Percentiles rank a stretch among this genome's conserved stretches.
These are phyloP conservation scores for Pyxicephalus adspersus DNA, from an alignment of 2,113 vertebrate genomes.

Conservation along the genomic window DNA sequence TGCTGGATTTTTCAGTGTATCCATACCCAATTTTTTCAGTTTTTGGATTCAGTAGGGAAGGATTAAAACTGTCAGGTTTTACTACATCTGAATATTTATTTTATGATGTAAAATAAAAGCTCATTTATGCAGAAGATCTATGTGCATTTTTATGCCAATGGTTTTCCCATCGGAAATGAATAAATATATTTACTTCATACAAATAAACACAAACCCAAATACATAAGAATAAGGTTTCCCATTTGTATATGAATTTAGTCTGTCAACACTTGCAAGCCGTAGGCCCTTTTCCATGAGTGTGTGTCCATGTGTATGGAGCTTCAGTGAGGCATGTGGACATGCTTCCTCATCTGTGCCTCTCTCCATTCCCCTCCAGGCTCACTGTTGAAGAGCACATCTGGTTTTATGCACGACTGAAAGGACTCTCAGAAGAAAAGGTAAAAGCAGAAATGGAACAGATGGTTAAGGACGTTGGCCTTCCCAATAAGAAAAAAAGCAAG, in stretches of 20 bases:
- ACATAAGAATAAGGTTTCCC: not conserved
- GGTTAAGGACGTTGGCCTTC: constrained; percentile 88
- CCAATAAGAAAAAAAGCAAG: constrained; percentile 84
- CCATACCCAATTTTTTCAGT: no score
- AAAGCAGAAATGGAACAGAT: constrained; percentile 90
- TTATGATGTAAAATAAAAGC: no score
- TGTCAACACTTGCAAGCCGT: not conserved
- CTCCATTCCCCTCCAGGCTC: constrained; percentile 74
- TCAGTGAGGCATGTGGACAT: constrained; percentile 7
- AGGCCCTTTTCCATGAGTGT: not conserved
- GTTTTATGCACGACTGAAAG: constrained; percentile 96
- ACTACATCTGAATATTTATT: no score
- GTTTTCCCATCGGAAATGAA: no score
- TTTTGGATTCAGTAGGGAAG: no score
- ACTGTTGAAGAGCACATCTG: constrained; percentile 98
- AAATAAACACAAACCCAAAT: not conserved
- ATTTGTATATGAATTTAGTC: not conserved
- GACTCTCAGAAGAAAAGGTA: constrained; percentile 84
- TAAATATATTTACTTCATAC: no score
- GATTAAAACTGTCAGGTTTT: no score
- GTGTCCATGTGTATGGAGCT: not conserved
- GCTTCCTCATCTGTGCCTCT: constrained; percentile 40
- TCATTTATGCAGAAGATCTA: no score
- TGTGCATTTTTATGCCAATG: no score
- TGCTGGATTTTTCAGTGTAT: no score